These are phyloP conservation scores for Ceryle rudis DNA, from an alignment of 2,797 vertebrate genomes.

Conservation along the genomic window DNA sequence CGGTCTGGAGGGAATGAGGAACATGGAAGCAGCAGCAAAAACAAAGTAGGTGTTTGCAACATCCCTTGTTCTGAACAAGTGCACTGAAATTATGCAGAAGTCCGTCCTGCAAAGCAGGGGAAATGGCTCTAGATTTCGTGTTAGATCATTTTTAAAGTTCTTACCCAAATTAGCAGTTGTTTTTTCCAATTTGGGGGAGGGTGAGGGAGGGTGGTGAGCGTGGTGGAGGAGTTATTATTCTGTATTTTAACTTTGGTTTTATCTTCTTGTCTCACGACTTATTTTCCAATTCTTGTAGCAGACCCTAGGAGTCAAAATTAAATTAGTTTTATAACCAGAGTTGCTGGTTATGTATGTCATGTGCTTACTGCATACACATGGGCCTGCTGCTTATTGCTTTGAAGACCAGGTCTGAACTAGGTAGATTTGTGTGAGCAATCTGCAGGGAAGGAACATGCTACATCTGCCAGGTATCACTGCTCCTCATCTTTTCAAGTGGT, in stretches of 20 bases:
- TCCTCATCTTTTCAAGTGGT: conserved; percentile 21
- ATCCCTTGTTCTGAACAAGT: conserved; percentile 4
- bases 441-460: neutral
- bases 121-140: neutral
- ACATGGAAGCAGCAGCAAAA: conserved; percentile 35
- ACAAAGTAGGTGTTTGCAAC: conserved; percentile 22
- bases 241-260: neutral
- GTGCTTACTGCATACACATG: neutral
- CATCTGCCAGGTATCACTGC: neutral
- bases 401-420: neutral
- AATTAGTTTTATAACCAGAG: neutral
- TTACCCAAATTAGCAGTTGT: neutral
- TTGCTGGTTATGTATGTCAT: neutral
- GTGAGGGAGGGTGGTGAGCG: rapidly evolving
- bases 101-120: neutral
- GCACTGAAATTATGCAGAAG: neutral
- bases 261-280: neutral
- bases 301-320: neutral
- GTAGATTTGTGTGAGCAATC: neutral
- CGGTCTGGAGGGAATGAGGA: conserved; percentile 59
- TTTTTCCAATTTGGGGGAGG: neutral
- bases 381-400: neutral
- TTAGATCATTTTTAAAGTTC: neutral
- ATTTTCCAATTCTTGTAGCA: neutral
- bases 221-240: neutral